Evolutionary conservation across 2,113 vertebrate species (phyloP), one percentile per base, ranked within the genome.

Genomic region (Nothocercus nigrocapillus): DNA sequence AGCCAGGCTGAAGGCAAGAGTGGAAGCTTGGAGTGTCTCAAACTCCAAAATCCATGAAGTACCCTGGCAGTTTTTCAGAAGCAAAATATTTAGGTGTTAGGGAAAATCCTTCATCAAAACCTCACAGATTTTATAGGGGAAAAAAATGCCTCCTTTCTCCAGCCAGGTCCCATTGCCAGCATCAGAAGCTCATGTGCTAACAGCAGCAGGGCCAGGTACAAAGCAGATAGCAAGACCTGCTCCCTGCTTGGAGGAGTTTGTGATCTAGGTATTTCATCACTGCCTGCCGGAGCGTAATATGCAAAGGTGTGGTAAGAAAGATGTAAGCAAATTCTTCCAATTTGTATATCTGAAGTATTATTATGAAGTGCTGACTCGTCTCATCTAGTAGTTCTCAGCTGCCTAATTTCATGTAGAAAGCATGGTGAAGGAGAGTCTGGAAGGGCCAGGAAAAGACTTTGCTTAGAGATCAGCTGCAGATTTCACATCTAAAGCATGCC

Each of bases 331-430:
- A 96, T 86, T 36, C 79, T 83, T 88, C 54, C 90, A 64, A 93
- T 96, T 94, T 96, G 95, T 96, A 87, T 94, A 93, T 86, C 83
- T 94, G 63, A 88, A 95, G 82, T 79, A 92, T 82, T 85, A 79
- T 82, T 93, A 95, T 1, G 1, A 93, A 92, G 86, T 82, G 95
- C 94, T 94, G 93, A 96, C 88, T 95, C 44, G 47, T 96, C 68
- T 95, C 36, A 93, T 90, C 77, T 69, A 64, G 42, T 73, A 69
- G 76, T 36, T 90, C 88, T 88, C 68, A 78, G 91, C 63, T 83
- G 90, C 1, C 0, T 53, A 88, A 88, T 67, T 91, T 82, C 61
- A 38, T 51, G 69, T 20, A 88, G 79, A 88, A 95, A 95, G 86
- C 34, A 79, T 54, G 42, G 66, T 61, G 78, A 88, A 78, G 77